A percentile compares a stretch with the other conserved stretches of the same genome.
Evolutionary conservation across 2,113 vertebrate species (phyloP).

Genomic region (Poeciliopsis retropinna): DNA sequence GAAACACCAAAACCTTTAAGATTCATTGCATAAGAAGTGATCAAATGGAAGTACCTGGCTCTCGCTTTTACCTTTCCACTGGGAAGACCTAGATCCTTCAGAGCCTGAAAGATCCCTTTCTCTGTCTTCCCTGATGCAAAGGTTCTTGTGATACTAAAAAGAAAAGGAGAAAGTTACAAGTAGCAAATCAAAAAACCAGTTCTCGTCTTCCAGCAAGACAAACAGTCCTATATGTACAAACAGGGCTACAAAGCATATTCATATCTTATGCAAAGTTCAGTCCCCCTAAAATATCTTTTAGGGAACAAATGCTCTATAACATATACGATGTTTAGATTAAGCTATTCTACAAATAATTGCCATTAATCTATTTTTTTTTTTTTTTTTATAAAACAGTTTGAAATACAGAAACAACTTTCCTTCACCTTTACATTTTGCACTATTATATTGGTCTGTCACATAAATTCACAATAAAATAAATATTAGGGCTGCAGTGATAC

Average conservation of each 20-base stretch:
- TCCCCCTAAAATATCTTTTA: too few species aligned
- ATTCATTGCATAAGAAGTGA: not conserved
- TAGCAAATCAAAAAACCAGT: not conserved
- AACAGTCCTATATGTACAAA: too few species aligned
- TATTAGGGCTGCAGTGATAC: not conserved
- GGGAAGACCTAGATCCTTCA: conserved; percentile 97
- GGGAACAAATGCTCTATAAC: too few species aligned
- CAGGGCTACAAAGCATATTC: too few species aligned
- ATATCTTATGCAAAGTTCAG: too few species aligned
- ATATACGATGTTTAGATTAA: too few species aligned
- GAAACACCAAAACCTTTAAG: not conserved
- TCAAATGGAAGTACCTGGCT: not conserved
- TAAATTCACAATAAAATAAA: not conserved
- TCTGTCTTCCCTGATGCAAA: conserved; percentile 99
- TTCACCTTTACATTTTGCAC: not conserved
- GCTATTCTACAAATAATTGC: too few species aligned
- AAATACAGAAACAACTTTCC: not conserved
- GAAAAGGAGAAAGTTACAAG: not conserved
- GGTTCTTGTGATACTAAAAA: conserved; percentile 92
- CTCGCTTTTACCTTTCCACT: conserved; percentile 91
- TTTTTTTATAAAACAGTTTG: too few species aligned
- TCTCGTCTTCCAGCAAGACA: too few species aligned
- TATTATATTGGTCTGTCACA: not conserved
- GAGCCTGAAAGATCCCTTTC: conserved; percentile 98
- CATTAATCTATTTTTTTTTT: too few species aligned